Evolutionary conservation across 2,888 invertebrate species (phyloP).

Genomic region (Pyrrhosoma nymphula): DNA sequence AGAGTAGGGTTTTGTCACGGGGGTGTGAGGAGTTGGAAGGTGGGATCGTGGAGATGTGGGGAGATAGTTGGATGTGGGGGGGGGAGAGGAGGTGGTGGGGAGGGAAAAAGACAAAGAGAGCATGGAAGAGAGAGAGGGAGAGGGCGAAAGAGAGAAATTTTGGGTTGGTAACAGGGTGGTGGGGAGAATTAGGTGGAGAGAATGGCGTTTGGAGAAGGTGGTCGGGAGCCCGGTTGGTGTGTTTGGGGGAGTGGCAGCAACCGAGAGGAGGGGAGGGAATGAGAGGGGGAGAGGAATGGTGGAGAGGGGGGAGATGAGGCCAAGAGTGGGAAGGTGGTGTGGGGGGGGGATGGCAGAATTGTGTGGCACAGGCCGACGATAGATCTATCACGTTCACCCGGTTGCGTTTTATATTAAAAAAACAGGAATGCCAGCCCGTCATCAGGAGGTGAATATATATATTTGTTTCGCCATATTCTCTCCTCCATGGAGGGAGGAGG

Average conservation of each 20-base stretch:
- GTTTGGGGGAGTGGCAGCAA: background rate
- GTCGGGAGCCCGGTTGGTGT: background rate
- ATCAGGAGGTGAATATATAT: constrained; percentile 62
- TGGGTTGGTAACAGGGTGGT: constrained; percentile 45
- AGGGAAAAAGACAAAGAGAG: background rate
- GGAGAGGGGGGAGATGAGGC: background rate
- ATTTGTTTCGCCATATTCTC: constrained; percentile 57
- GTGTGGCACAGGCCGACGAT: constrained; percentile 58
- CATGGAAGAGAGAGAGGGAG: background rate
- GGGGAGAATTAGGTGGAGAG: constrained; percentile 56
- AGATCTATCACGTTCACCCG: constrained; percentile 66
- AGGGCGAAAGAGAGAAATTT: constrained; percentile 8
- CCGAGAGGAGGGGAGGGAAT: background rate
- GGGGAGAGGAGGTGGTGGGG: background rate
- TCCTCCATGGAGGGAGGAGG: background rate
- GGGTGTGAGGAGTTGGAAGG: background rate
- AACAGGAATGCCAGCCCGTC: constrained; percentile 52
- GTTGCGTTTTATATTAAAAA: constrained; percentile 58
- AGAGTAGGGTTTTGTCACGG: background rate
- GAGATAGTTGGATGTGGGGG: background rate
- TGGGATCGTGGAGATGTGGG: background rate
- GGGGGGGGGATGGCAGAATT: background rate
- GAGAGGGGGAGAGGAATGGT: background rate
- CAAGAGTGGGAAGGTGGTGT: too few relatives aligned
- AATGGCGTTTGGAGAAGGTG: constrained; percentile 26